A percentile compares a stretch with the other conserved stretches of the same genome.
phyloP scores from a whole-genome alignment of 92 coral and sea anemone genomes.

The Epizoanthus stellaris region DNA sequence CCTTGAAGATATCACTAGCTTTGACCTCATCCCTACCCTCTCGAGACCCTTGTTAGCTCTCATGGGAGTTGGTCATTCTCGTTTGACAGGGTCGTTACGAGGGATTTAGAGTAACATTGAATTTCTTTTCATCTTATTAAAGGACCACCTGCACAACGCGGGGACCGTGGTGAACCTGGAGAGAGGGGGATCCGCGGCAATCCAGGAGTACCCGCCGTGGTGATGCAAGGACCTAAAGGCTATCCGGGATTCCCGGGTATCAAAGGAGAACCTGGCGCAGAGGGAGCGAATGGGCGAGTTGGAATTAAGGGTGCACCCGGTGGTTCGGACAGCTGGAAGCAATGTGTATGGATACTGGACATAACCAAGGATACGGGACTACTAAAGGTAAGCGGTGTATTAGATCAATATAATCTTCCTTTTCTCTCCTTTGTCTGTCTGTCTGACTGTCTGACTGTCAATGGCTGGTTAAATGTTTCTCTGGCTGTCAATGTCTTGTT shows the following conservation, averaged over 20 bases:
- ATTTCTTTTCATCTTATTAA: background rate
- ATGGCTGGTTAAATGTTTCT: background rate
- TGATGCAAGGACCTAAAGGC: constrained; percentile 50
- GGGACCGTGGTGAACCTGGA: constrained; percentile 47
- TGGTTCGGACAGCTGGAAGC: constrained; percentile 54
- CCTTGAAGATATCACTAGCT: no score
- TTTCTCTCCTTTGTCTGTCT: background rate
- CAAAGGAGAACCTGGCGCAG: constrained; percentile 52
- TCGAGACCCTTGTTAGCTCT: no score
- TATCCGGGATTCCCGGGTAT: constrained; percentile 57
- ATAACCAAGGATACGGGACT: constrained; percentile 63
- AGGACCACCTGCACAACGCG: constrained; percentile 18
- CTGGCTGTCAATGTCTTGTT: background rate
- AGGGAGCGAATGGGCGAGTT: constrained; percentile 53
- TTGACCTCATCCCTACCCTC: no score
- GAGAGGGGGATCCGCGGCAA: constrained; percentile 61
- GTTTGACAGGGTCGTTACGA: background rate
- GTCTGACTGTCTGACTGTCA: background rate
- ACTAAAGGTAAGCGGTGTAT: constrained; percentile 43
- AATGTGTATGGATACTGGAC: constrained; percentile 65
- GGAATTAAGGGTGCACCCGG: constrained; percentile 62
- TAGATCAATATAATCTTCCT: background rate
- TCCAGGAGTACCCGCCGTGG: constrained; percentile 6
- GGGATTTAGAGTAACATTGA: no score
- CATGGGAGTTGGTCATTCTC: background rate